phyloP scores from a whole-genome alignment of 2,888 invertebrate species.

The Callinectes sapidus region DNA sequence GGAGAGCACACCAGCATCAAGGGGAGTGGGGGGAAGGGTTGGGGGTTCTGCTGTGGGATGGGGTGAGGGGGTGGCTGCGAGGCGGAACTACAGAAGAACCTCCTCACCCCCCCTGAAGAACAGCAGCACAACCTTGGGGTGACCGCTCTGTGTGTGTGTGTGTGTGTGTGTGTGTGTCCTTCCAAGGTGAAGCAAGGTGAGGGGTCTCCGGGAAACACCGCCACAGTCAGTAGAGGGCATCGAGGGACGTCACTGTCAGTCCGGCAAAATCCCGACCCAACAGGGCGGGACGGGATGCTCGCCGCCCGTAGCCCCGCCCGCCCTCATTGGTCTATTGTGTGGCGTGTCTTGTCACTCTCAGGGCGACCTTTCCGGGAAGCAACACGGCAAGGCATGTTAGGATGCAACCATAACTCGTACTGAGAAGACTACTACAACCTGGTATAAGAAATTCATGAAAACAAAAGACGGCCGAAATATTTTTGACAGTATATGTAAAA shows the following conservation, averaged over 20 bases:
- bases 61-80: too few species aligned
- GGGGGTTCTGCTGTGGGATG: too few species aligned
- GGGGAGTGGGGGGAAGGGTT: too few species aligned
- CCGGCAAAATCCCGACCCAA: not conserved
- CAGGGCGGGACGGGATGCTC: not conserved
- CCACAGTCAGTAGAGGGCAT: not conserved
- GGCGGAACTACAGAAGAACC: too few species aligned
- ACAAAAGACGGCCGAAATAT: too few species aligned
- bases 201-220: not conserved
- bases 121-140: too few species aligned
- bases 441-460: too few species aligned
- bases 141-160: too few species aligned
- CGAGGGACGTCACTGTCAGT: not conserved
- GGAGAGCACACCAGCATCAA: too few species aligned
- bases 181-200: slow-evolving; percentile 18
- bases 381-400: not conserved
- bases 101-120: too few species aligned
- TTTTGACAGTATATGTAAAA: not conserved
- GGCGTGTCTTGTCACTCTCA: not conserved
- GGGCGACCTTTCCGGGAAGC: not conserved
- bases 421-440: too few species aligned
- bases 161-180: not conserved
- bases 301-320: not conserved
- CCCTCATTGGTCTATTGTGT: not conserved
- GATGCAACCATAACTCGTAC: too few species aligned